Evolutionary conservation across 2,797 vertebrate species (phyloP), one percentile per base, ranked within the genome.

Genomic region (Columba guinea): DNA sequence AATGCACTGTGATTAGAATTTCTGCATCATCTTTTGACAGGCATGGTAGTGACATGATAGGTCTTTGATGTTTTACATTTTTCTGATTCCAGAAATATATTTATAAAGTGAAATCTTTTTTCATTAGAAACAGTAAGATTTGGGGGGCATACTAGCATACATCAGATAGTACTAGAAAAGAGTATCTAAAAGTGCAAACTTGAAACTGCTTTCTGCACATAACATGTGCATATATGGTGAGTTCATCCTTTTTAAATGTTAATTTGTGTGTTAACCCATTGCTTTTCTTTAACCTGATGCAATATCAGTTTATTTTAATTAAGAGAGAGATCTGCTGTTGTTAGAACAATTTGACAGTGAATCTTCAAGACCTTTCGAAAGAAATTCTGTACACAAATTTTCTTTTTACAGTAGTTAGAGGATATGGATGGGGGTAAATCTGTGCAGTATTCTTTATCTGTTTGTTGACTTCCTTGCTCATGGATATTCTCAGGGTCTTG

Each of bases 1-100:
- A 90, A 51, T 80, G 87, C 52, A 55, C 51, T 80, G 52, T 74
- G 76, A 78, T 84, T 75, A 78, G 63, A 87, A 87, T 79, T 84
- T 83, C 82, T 77, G 89, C 89, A 88, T 82, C 85, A 39, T 73
- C 56, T 80, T 65, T 26, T 94, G 91, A 94, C 70, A 69, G 67
- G 59, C 4, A 0, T 64, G 44, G 44, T 88, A 59, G 52, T 91
- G 85, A 62, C 28, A 52, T 70, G 91, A 41, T 41, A 32, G 67
- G 35, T n/a, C 91, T 94, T 96, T 93, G 81, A 95, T 79, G 70
- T 94, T 82, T 82, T 44, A 44, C 19, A 14, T 22, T 91, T 94
- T 81, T 93, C 82, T 79, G 39, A 70, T 90, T 94, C 70, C 49
- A 74, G 77, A 91, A 94, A 90, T 79, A 24, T 12, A 53, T 79